Conservation (phyloP, 1,140 invertebrate species). For the Chymomyza costata region DNA sequence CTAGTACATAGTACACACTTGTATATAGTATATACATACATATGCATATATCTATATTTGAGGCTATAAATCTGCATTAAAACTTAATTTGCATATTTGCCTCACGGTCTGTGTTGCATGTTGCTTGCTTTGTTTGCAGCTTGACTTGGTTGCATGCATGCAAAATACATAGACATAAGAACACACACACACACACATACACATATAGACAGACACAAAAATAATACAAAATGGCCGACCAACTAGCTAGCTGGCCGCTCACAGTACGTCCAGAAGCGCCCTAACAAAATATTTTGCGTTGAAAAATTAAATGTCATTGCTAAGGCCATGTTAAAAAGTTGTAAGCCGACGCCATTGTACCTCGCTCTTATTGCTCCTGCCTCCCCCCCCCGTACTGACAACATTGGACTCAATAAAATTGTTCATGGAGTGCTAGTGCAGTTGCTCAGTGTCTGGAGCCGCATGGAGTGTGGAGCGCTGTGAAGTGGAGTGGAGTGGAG, state of each 20-base stretch:
- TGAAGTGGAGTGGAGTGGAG: no score
- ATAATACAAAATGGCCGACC: not conserved
- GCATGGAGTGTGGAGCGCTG: no score
- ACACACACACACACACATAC: not conserved
- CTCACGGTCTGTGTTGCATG: not conserved
- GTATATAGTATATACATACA: no score
- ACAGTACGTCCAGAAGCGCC: no score
- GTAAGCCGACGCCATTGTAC: constrained; percentile 29
- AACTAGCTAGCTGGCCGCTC: no score
- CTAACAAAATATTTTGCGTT: constrained; percentile 24
- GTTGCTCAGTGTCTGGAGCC: no score
- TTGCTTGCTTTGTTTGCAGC: not conserved
- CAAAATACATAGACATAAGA: not conserved
- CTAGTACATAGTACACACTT: not conserved
- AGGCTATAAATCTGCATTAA: constrained; percentile 64
- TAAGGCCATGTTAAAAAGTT: constrained; percentile 23
- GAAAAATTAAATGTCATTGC: constrained; percentile 60
- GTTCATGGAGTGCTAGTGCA: no score
- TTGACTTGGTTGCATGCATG: not conserved
- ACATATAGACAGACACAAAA: not conserved
- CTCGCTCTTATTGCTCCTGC: no score
- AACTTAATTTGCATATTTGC: constrained; percentile 45
- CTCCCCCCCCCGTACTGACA: no score
- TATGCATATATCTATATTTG: no score
- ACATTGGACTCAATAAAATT: no score